Base-by-base conservation (phyloP, 1,140 invertebrate genomes). In the Atta cephalotes region DNA sequence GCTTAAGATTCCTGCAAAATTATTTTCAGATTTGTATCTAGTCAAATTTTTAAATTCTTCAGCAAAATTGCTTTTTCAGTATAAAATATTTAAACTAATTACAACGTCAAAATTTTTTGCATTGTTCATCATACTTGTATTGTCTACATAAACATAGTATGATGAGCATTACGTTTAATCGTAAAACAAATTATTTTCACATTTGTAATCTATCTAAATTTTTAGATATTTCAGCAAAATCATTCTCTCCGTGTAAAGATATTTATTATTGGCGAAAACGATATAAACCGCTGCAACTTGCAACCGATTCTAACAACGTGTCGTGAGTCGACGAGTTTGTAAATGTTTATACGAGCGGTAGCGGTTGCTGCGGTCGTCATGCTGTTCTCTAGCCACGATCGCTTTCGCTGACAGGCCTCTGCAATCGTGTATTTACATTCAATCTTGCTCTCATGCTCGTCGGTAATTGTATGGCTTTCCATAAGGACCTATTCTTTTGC, bases 401-500 rank as follows among this genome's bases (percentile, higher is more conserved):
- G 28, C 72, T 58, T 66, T 58, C 72, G 28, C 28, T 1, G 18
- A 31, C 28, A 31, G 21, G 14, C 60, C 7, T 4, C 12, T 10
- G 39, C 18, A 77, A 63, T 84, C 25, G 53, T 45, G 53, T 62
- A 56, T 78, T 16, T 65, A 78, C 21, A 35, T 77, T 65, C 45
- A 66, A 77, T 80, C 6, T 35, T 78, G 28, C 5, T 87, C 65
- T 95, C 90, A 95, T 68, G 94, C 93, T 56, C 93, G 87, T 66
- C 94, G 92, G 65, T 95, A 95, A 68, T 93, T 94, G 78, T 95
- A 95, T 0, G 95, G 94, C 82, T 94, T 94, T 86, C 94, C 95
- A 79, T 96, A 96, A 14, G 95, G 95, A 21, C 94, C 95, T 35
- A 95, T 93, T 88, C 94, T 95, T 96, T 90, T 96, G 93, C 91